phyloP scores from a whole-genome alignment of 1,140 invertebrate genomes.

The Trissolcus basalis region DNA sequence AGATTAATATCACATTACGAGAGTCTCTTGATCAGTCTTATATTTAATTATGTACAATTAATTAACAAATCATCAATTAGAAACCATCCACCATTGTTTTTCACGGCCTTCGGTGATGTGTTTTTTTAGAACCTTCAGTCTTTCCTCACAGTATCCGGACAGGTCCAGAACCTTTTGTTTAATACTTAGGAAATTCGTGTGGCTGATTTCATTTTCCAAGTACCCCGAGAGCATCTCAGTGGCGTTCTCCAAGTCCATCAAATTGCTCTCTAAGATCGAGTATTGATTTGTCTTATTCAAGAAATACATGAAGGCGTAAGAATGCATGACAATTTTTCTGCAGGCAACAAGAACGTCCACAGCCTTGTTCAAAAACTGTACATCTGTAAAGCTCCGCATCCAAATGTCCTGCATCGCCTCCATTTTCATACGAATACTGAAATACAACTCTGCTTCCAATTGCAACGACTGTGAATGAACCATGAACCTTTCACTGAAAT shows the following conservation, averaged over 20 bases:
- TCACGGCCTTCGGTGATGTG: background rate
- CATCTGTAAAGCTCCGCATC: background rate
- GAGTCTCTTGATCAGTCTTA: no score
- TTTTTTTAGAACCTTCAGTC: background rate
- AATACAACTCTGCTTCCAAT: background rate
- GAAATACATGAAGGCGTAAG: background rate
- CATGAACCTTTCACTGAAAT: background rate
- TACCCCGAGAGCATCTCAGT: background rate
- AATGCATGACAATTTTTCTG: background rate
- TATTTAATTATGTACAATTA: no score
- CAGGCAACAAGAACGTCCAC: background rate
- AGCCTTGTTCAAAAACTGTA: background rate
- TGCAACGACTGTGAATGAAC: background rate
- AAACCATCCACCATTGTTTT: background rate
- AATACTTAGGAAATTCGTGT: background rate
- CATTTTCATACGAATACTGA: background rate
- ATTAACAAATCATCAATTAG: no score
- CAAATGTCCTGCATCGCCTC: background rate
- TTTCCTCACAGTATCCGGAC: background rate
- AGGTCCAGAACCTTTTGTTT: background rate
- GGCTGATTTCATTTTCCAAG: background rate
- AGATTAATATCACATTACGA: no score
- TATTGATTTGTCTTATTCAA: background rate
- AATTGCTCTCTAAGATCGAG: background rate
- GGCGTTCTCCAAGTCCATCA: background rate